Evolutionary conservation across 2,113 vertebrate species (phyloP), one percentile per base, ranked within the genome.

Genomic region (Antennarius striatus): DNA sequence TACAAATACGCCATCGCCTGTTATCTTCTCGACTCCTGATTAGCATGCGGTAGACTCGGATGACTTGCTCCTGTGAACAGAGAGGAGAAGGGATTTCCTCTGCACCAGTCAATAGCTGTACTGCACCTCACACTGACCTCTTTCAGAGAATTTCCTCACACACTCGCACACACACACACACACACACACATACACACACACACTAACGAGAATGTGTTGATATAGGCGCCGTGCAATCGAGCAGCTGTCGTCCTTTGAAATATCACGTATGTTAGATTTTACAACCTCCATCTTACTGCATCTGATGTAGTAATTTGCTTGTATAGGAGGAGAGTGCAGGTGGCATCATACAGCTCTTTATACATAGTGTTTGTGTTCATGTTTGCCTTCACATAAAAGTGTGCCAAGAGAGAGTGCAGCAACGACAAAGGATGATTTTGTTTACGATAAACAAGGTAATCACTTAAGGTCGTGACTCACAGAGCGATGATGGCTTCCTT

Each of bases 51-150:
- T 75, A 69, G 69, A 71, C 72, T 71, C 57, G 60, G 69, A 56
- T 68, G 65, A 57, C 53, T 71, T 29, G 72, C 53, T 52, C 53
- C 54, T 70, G 69, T 82, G 83, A 78, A 56, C 61, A 59, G 52
- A 63, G 48, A 70, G 56, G 43, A 83, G 73, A 80, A 66, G 86
- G 88, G 85, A 84, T 86, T 88, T 86, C 84, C 83, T 89, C 80
- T 48, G 60, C 66, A 73, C 51, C 66, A 88, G 81, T 81, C 77
- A 68, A 79, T 77, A 84, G 77, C 70, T 78, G 63, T 6, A 59
- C 52, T 63, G 67, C 59, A 64, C 73, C 75, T 61, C 57, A 70
- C 67, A 68, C 43, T 86, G 85, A 78, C 76, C 76, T 82, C 68
- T 79, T 74, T 68, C 2, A 30, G 42, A 79, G 61, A 76, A 56